phyloP scores from a whole-genome alignment of 2,797 vertebrate genomes.

The Liparis tanakae region DNA sequence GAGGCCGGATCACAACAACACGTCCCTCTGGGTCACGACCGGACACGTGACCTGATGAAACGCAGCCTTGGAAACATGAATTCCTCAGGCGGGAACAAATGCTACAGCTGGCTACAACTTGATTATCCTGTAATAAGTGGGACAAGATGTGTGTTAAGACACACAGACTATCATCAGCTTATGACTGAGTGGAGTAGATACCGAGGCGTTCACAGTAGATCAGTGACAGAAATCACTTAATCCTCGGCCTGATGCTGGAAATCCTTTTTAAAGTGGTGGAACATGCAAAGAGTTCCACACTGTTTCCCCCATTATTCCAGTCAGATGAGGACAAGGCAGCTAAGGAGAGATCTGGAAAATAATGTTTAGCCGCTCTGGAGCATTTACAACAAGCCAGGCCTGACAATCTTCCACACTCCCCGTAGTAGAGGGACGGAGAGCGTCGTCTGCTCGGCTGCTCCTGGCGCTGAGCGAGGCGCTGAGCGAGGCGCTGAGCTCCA shows the following conservation, averaged over 20 bases:
- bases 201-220: slow-evolving; percentile 48
- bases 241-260: slow-evolving; percentile 58
- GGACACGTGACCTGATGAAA: slow-evolving; percentile 58
- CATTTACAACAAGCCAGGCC: slow-evolving; percentile 58
- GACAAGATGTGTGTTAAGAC: slow-evolving; percentile 48
- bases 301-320: slow-evolving; percentile 29
- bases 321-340: slow-evolving; percentile 46
- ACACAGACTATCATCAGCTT: slow-evolving; percentile 55
- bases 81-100: slow-evolving; percentile 10
- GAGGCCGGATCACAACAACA: slow-evolving; percentile 66
- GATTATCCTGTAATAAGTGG: slow-evolving; percentile 49
- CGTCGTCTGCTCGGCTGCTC: slow-evolving; percentile 64
- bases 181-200: slow-evolving; percentile 37
- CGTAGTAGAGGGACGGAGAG: slow-evolving; percentile 48
- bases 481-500: slow-evolving; percentile 58
- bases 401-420: slow-evolving; percentile 54
- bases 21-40: slow-evolving; percentile 58
- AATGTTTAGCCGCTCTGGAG: slow-evolving; percentile 49
- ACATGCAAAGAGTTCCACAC: slow-evolving; percentile 42
- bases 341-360: slow-evolving; percentile 62
- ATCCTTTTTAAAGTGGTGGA: slow-evolving; percentile 58
- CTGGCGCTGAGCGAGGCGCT: slow-evolving; percentile 57
- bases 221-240: slow-evolving; percentile 54
- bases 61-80: slow-evolving; percentile 42
- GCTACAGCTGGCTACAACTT: slow-evolving; percentile 34